Evolutionary conservation across 2,888 invertebrate genomes (phyloP).

Genomic region (Thera britannica): DNA sequence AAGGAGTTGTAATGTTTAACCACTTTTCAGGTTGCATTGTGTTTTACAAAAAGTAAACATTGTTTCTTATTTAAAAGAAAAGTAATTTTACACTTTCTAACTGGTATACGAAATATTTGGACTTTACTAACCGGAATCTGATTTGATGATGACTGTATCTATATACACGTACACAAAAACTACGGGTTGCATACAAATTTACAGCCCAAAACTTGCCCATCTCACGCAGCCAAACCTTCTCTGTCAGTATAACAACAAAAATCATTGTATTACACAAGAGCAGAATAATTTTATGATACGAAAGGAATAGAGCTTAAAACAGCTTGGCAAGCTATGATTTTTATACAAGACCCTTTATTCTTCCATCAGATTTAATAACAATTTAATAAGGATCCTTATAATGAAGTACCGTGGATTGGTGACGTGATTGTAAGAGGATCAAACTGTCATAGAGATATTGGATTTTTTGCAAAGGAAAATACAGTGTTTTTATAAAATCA

Average conservation of each 20-base stretch:
- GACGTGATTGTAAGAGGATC: conserved; percentile 27
- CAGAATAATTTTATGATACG: not conserved
- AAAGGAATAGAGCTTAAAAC: conserved; percentile 1
- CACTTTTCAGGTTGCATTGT: too few relatives aligned
- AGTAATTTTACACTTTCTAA: too few relatives aligned
- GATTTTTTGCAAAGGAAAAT: conserved; percentile 10
- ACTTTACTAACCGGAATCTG: too few relatives aligned
- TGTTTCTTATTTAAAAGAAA: too few relatives aligned
- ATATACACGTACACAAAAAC: not conserved
- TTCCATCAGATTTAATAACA: not conserved
- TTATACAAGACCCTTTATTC: not conserved
- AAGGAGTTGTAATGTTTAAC: too few relatives aligned
- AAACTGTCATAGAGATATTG: conserved; percentile 17
- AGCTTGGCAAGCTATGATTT: conserved; percentile 7
- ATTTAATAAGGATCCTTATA: conserved; percentile 27
- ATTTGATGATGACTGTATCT: too few relatives aligned
- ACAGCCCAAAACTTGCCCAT: not conserved
- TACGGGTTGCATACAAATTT: not conserved
- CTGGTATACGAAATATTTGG: too few relatives aligned
- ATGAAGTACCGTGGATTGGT: conserved; percentile 23
- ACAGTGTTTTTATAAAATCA: not conserved
- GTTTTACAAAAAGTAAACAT: too few relatives aligned
- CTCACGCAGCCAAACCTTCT: not conserved
- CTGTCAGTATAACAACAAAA: not conserved
- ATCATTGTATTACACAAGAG: not conserved